Evolutionary conservation across 1,140 invertebrate species (phyloP).

Genomic region (Drosophila neocordata): DNA sequence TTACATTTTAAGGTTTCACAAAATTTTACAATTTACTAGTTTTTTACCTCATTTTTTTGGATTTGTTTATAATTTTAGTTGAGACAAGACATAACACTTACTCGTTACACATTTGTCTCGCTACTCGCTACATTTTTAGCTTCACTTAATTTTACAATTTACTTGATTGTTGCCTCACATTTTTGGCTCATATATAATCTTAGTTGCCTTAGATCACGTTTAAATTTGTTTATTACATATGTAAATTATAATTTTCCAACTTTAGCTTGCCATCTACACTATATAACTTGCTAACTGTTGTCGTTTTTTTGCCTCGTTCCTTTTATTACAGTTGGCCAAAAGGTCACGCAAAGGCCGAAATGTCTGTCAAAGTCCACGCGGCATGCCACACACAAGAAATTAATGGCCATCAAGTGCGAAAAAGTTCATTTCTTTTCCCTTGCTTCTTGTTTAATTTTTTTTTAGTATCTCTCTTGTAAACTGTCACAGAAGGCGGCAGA

Average conservation of each 20-base stretch:
- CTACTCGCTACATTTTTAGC: background rate
- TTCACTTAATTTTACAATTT: background rate
- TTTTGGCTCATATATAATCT: background rate
- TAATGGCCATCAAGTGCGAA: constrained; percentile 68
- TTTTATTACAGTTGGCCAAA: constrained; percentile 21
- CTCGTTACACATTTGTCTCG: background rate
- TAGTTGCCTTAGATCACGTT: background rate
- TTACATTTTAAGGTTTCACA: too few relatives aligned
- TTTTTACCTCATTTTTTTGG: too few relatives aligned
- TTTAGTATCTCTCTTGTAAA: constrained; percentile 24
- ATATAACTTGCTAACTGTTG: constrained; percentile 11
- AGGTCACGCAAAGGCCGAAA: constrained; percentile 27
- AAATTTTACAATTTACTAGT: too few relatives aligned
- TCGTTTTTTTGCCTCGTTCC: background rate
- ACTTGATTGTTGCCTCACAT: background rate
- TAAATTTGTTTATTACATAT: background rate
- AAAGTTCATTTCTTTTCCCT: constrained; percentile 52
- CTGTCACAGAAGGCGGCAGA: constrained; percentile 44
- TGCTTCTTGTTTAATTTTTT: background rate
- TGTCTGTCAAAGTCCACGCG: constrained; percentile 50
- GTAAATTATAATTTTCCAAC: background rate
- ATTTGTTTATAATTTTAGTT: too few relatives aligned
- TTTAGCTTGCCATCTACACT: constrained; percentile 21
- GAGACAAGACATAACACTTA: too few relatives aligned
- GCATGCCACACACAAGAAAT: constrained; percentile 61